Percentiles rank a stretch among this genome's conserved stretches.
Evolutionary conservation across 1,140 invertebrate species (phyloP).

Genomic region (Propsilocerus akamusi): DNA sequence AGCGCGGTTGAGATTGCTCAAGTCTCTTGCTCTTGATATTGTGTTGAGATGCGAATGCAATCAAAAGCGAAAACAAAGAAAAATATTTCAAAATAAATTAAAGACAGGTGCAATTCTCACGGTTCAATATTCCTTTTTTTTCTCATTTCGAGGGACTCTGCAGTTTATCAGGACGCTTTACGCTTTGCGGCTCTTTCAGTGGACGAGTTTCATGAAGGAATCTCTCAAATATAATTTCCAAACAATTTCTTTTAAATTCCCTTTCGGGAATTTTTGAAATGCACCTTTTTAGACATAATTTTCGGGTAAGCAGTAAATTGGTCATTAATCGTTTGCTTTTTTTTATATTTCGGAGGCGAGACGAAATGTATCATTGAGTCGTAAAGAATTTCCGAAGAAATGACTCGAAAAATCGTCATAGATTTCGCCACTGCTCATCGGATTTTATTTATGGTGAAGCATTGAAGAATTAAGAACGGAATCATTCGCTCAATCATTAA

Average conservation of each 20-base stretch:
- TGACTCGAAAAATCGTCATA: background rate
- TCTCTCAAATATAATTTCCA: constrained; percentile 1
- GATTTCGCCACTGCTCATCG: too few species aligned
- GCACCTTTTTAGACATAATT: background rate
- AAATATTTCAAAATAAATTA: constrained; percentile 1
- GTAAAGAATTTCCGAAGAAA: constrained; percentile 1
- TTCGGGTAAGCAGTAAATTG: constrained; percentile 1
- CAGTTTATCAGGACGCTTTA: background rate
- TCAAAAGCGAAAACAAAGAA: background rate
- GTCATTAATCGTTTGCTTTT: constrained; percentile 4
- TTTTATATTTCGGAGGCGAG: background rate
- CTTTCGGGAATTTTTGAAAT: background rate
- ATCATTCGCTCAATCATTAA: background rate
- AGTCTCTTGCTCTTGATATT: too few species aligned
- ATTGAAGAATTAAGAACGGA: background rate
- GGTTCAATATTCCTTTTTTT: background rate
- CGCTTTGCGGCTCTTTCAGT: background rate
- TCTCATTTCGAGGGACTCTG: background rate
- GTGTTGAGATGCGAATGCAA: background rate
- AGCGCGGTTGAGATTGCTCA: background rate
- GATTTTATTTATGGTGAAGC: too few species aligned
- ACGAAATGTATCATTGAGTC: background rate
- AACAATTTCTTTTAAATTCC: background rate
- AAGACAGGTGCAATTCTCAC: background rate
- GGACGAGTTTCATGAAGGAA: background rate